Percentiles rank a stretch among this genome's conserved stretches.
Evolutionary conservation across 2,888 invertebrate genomes (phyloP).

Genomic region (Myopa tessellatipennis): DNA sequence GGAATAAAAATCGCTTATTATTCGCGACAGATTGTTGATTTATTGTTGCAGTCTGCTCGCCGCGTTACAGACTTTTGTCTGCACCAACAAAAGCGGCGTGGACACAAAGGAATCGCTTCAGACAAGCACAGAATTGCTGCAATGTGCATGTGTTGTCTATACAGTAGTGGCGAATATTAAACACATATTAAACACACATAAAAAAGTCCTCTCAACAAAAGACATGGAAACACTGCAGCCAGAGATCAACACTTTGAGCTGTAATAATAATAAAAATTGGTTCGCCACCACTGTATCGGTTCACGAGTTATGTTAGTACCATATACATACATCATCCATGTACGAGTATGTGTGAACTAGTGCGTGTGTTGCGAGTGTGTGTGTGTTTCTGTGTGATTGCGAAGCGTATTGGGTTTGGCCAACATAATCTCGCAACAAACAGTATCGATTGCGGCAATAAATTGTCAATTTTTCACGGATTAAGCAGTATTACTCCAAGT

Average conservation of each 20-base stretch:
- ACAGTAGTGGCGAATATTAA: too few relatives aligned
- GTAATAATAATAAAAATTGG: too few relatives aligned
- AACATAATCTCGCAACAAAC: conserved; percentile 12
- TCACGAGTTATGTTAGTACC: too few relatives aligned
- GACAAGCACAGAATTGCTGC: conserved; percentile 3
- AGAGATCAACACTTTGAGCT: too few relatives aligned
- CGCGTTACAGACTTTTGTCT: conserved; percentile 1
- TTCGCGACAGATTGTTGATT: conserved; percentile 16
- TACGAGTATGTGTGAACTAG: too few relatives aligned
- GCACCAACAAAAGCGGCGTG: neutral
- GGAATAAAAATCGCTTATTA: neutral
- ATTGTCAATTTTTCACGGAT: conserved; percentile 8
- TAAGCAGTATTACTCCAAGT: neutral
- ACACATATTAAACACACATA: too few relatives aligned
- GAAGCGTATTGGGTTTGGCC: neutral
- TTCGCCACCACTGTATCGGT: too few relatives aligned
- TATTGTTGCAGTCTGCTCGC: conserved; percentile 1
- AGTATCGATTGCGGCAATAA: conserved; percentile 8
- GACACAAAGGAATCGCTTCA: neutral
- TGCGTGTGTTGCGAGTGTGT: neutral
- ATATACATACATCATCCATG: too few relatives aligned
- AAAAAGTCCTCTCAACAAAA: too few relatives aligned
- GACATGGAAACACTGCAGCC: too few relatives aligned
- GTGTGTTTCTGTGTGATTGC: neutral
- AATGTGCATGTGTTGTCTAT: neutral